phyloP scores from a whole-genome alignment of 1,140 invertebrate species.

The Macrocentrus cingulum region DNA sequence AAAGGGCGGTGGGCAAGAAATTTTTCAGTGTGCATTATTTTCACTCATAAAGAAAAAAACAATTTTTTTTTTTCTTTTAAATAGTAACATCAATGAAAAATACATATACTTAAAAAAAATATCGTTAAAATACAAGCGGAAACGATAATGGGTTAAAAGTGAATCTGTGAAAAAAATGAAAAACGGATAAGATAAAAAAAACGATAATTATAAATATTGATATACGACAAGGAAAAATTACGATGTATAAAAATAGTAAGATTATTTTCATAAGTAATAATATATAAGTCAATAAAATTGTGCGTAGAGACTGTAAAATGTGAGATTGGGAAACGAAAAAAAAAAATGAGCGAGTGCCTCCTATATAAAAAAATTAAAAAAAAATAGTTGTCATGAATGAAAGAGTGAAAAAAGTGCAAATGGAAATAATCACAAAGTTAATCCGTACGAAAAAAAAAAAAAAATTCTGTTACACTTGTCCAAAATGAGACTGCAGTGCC shows the following conservation, averaged over 20 bases:
- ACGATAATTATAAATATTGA: conserved; percentile 12
- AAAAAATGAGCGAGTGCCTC: conserved; percentile 12
- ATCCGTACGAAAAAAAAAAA: background rate
- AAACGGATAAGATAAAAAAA: conserved; percentile 4
- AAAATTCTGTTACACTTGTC: background rate
- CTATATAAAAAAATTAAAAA: conserved; percentile 8
- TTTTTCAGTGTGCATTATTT: too few species aligned
- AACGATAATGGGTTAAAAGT: background rate
- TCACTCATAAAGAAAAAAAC: too few species aligned
- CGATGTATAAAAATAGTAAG: conserved; percentile 45
- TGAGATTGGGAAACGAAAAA: too few species aligned
- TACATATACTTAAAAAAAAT: too few species aligned
- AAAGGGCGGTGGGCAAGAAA: too few species aligned
- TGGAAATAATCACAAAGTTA: background rate
- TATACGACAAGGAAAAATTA: conserved; percentile 38
- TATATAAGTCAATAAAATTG: conserved; percentile 57
- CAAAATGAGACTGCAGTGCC: conserved; percentile 6
- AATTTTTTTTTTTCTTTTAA: too few species aligned
- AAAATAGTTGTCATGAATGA: background rate
- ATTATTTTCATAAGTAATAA: conserved; percentile 58
- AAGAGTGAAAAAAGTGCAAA: too few species aligned
- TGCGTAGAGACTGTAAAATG: conserved; percentile 28
- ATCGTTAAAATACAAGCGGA: background rate
- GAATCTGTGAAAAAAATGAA: background rate
- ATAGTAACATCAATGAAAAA: too few species aligned